These are phyloP conservation scores for Manduca sexta DNA, from an alignment of 1,140 invertebrate species.

Conservation along the genomic window DNA sequence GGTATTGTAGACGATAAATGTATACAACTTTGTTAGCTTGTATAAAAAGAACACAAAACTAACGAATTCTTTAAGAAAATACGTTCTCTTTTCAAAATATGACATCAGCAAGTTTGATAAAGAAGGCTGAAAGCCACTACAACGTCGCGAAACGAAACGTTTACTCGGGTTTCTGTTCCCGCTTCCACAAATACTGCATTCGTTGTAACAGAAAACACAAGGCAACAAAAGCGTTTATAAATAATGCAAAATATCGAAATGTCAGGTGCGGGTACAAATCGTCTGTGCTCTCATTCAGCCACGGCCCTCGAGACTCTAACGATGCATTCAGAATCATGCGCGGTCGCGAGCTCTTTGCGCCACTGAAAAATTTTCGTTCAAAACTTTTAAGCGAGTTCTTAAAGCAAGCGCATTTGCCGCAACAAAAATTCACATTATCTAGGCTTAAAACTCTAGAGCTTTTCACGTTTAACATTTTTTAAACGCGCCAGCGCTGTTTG, in stretches of 20 bases:
- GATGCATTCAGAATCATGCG: constrained; percentile 5
- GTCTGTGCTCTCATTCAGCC: background rate
- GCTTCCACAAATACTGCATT: background rate
- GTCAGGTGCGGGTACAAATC: background rate
- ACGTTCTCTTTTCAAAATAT: no score
- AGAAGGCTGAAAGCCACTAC: background rate
- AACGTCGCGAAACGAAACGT: background rate
- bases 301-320: background rate
- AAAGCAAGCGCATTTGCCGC: background rate
- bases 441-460: background rate
- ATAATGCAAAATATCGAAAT: no score
- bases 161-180: constrained; percentile 3
- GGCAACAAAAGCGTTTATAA: no score
- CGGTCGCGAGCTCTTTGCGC: background rate
- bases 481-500: no score
- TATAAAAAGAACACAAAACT: no score
- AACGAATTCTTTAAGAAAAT: no score
- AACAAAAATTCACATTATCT: constrained; percentile 3
- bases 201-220: no score
- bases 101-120: no score
- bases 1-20: no score
- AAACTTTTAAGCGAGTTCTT: constrained; percentile 2
- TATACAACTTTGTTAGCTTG: no score
- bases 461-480: background rate
- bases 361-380: background rate